Evolutionary conservation across 2,888 invertebrate species (phyloP), one percentile per base, ranked within the genome.

Genomic region (Mythimna impura): DNA sequence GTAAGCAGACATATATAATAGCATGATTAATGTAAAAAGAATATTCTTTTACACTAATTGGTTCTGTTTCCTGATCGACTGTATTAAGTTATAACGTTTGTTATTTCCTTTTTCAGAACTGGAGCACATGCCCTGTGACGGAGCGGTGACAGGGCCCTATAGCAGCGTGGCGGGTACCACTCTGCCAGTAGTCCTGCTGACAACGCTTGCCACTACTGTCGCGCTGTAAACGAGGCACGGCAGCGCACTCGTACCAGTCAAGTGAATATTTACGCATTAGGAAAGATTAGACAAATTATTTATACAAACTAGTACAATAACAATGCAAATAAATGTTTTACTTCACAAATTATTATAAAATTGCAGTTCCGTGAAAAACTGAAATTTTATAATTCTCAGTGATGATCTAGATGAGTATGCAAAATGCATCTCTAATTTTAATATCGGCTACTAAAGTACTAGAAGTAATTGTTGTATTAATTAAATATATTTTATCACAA

Each of bases 101-200:
- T 25, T 67, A 57, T n/a, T 40, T 40, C 8, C 0, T 58, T 2
- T 47, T 94, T 71, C 93, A 96, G 96, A 95, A 89, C 77, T 96
- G 88, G 96, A 96, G 82, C 95, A 93, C 67, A 94, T 93, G 14
- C 96, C 96, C 6, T 96, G 96, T 76, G 96, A 96, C 70, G 94
- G 96, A 7, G 96, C 96, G 3, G 96, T 96, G 6, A 96, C 96
- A 0, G 96, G 96, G 0, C 96, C 95, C 0, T 95, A 96, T 85
- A 96, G 96, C 88, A 96, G 96, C 82, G 94, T 95, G 0, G 96
- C 96, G 0, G 95, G 94, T 22, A 95, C 95, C 0, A 93, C 93
- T 12, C 87, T 96, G 25, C 96, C 96, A 0, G 88, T 96, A 61
- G 88, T 95, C 55, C 85, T 96, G 64, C 91, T 96, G 10, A 96